These are phyloP conservation scores for Limnothrissa miodon DNA, from an alignment of 2,113 vertebrate genomes.

Conservation along the genomic window DNA sequence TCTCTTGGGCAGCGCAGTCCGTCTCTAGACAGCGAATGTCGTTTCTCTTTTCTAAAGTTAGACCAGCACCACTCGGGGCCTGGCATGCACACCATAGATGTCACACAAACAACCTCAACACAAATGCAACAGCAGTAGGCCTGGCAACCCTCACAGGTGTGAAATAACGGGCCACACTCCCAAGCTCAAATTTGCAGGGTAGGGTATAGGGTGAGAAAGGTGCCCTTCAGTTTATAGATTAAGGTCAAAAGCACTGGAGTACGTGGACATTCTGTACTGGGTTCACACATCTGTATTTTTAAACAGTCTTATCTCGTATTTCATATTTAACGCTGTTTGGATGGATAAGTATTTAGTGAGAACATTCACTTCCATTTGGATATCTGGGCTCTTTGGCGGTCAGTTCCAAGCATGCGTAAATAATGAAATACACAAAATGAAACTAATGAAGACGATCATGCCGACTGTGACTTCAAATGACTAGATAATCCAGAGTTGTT, in stretches of 20 bases:
- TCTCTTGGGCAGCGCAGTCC: neutral
- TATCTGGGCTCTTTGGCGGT: neutral
- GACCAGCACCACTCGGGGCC: neutral
- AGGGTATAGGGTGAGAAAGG: neutral
- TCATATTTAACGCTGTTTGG: neutral
- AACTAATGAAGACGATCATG: neutral
- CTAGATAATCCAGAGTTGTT: neutral
- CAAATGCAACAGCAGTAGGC: neutral
- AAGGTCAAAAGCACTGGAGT: neutral
- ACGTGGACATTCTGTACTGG: neutral
- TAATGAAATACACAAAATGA: neutral
- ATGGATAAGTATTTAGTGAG: neutral
- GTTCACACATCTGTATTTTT: neutral
- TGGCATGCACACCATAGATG: neutral
- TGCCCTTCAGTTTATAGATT: neutral
- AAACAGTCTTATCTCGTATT: neutral
- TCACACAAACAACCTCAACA: neutral
- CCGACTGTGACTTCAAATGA: neutral
- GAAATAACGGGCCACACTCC: conserved; percentile 1
- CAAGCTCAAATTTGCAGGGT: neutral
- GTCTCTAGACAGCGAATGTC: neutral
- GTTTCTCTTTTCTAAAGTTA: neutral
- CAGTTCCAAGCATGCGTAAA: neutral
- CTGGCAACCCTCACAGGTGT: neutral
- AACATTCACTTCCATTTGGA: neutral